These are phyloP conservation scores for Phaethornis superciliosus DNA, from an alignment of 2,113 vertebrate species.

Conservation along the genomic window DNA sequence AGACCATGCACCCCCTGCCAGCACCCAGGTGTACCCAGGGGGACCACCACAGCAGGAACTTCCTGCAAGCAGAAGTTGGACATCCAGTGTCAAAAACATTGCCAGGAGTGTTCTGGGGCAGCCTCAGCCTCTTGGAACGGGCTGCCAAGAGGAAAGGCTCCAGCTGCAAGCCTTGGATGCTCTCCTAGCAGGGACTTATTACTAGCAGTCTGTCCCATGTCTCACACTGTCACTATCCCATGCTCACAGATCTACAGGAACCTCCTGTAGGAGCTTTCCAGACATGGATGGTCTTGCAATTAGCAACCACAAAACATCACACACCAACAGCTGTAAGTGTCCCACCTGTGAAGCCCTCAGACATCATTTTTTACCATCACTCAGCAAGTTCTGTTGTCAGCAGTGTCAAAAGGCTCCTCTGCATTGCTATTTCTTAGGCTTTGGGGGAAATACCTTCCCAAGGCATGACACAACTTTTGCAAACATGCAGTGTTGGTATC, in stretches of 20 bases:
- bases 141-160: no score
- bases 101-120: accelerated
- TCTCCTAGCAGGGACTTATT: accelerated
- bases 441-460: background rate
- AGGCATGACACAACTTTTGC: accelerated
- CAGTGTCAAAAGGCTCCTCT: accelerated
- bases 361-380: background rate
- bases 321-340: accelerated
- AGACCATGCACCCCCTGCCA: background rate
- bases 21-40: accelerated
- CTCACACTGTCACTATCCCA: background rate
- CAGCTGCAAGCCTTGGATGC: accelerated
- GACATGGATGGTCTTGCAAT: accelerated
- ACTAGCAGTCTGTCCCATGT: background rate
- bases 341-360: accelerated
- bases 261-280: background rate
- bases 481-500: accelerated
- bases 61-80: accelerated
- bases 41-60: background rate
- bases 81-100: accelerated
- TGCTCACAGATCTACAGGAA: accelerated
- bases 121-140: accelerated
- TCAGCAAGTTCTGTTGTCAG: background rate
- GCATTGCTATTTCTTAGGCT: accelerated
- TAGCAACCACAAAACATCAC: background rate